These are phyloP conservation scores for Apotomis capreana DNA, from an alignment of 2,888 invertebrate species.

Conservation along the genomic window DNA sequence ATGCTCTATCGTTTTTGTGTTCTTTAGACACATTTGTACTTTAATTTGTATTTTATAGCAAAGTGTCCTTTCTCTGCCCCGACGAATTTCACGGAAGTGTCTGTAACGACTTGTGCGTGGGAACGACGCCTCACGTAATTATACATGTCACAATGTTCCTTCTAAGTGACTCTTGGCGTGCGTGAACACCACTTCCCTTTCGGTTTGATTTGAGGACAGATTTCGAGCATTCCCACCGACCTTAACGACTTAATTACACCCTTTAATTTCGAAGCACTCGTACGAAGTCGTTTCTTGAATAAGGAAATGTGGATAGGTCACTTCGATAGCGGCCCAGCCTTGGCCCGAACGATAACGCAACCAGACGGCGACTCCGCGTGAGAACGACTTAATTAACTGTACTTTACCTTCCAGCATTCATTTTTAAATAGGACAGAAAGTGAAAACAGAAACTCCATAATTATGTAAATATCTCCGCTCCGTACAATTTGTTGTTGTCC, in stretches of 20 bases:
- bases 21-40: constrained; percentile 10
- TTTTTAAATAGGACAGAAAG: constrained; percentile 40
- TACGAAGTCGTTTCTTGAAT: constrained; percentile 12
- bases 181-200: constrained; percentile 45
- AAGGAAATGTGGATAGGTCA: constrained; percentile 17
- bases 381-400: constrained; percentile 44
- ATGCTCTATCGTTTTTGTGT: constrained; percentile 32
- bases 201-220: constrained; percentile 51
- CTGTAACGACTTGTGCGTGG: constrained; percentile 64
- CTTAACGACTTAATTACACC: constrained; percentile 43
- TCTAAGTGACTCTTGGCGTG: constrained; percentile 45
- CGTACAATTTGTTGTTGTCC: constrained; percentile 52
- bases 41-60: background rate
- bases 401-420: constrained; percentile 31
- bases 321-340: constrained; percentile 26
- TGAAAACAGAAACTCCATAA: constrained; percentile 51
- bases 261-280: constrained; percentile 49
- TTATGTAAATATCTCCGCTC: constrained; percentile 66
- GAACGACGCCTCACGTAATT: constrained; percentile 58
- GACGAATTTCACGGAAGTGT: constrained; percentile 60
- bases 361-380: constrained; percentile 35
- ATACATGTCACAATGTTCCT: constrained; percentile 54
- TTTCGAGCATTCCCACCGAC: constrained; percentile 50
- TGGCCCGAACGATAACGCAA: constrained; percentile 32
- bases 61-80: constrained; percentile 34